Evolutionary conservation across 1,140 invertebrate species (phyloP).

Genomic region (Lamellibrachia luymesi): DNA sequence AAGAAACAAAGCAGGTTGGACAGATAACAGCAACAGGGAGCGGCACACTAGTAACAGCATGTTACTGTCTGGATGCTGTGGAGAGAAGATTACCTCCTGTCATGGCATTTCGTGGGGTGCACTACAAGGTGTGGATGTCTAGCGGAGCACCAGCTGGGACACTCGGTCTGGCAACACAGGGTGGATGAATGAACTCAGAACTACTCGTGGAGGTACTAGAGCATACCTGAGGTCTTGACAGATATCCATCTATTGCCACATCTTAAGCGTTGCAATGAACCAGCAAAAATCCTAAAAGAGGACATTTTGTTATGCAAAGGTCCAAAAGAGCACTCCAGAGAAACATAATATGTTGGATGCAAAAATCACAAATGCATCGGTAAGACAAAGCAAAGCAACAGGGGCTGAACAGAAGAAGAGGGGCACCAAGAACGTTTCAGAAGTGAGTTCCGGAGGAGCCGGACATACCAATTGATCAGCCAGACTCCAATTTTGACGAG

Average conservation of each 20-base stretch:
- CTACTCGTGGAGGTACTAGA: conserved; percentile 28
- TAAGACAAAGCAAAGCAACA: no score
- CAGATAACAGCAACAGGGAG: conserved; percentile 54
- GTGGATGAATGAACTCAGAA: conserved; percentile 28
- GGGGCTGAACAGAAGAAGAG: no score
- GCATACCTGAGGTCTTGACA: conserved; percentile 15
- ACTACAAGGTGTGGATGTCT: conserved; percentile 48
- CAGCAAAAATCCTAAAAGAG: not conserved
- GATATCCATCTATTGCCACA: not conserved
- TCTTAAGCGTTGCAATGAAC: not conserved
- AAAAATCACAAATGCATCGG: not conserved
- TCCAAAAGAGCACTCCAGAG: not conserved
- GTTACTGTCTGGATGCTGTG: conserved; percentile 34
- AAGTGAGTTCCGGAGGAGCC: no score
- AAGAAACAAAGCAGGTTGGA: conserved; percentile 55
- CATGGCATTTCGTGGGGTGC: conserved; percentile 41
- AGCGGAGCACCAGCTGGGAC: conserved; percentile 35
- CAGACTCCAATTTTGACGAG: no score
- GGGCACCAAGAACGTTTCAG: no score
- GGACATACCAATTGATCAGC: no score
- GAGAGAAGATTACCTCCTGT: conserved; percentile 41
- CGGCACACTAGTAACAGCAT: conserved; percentile 43
- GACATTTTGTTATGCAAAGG: not conserved
- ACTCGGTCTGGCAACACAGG: conserved; percentile 18
- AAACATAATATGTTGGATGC: not conserved